These are phyloP conservation scores for Rhincodon typus DNA, from an alignment of 2,797 vertebrate species.

Conservation along the genomic window DNA sequence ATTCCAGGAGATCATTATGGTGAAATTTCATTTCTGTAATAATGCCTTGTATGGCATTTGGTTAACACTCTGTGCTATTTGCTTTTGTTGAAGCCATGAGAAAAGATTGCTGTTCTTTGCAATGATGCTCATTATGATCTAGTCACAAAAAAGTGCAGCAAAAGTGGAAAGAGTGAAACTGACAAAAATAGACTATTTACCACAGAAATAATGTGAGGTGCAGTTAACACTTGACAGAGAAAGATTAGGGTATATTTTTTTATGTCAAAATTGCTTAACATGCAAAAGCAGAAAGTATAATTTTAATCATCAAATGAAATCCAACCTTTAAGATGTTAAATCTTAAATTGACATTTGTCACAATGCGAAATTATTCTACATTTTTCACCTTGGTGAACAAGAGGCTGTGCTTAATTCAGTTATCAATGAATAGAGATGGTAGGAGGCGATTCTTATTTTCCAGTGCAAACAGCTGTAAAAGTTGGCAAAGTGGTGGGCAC, in stretches of 20 bases:
- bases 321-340: neutral
- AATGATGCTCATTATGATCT: neutral
- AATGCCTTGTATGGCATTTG: neutral
- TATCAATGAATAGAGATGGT: neutral
- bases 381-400: neutral
- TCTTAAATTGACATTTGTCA: neutral
- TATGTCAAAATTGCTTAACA: neutral
- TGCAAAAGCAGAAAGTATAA: neutral
- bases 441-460: neutral
- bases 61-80: neutral
- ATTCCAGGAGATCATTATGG: neutral
- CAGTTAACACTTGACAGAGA: neutral
- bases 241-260: neutral
- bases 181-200: slow-evolving; percentile 2
- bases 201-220: neutral
- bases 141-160: neutral
- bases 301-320: neutral
- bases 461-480: neutral
- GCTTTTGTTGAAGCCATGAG: neutral
- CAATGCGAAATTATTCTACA: neutral
- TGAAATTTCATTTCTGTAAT: neutral
- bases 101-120: neutral
- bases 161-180: neutral
- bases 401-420: neutral
- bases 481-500: neutral